Evolutionary conservation across 2,888 invertebrate genomes (phyloP).

Genomic region (Acheta domesticus): DNA sequence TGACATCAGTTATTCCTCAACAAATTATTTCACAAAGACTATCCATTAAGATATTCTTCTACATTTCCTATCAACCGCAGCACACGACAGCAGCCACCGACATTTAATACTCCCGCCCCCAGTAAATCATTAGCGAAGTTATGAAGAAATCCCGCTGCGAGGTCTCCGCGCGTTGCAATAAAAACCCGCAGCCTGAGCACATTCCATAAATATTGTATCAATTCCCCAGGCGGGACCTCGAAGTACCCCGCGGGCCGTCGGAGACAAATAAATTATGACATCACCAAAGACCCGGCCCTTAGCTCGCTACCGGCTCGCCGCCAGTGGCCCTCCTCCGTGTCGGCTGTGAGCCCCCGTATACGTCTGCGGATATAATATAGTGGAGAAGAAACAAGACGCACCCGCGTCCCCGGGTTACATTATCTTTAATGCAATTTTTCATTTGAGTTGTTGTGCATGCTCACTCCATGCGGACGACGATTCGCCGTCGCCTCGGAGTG

Average conservation of each 20-base stretch:
- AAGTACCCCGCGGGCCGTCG: neutral
- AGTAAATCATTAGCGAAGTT: neutral
- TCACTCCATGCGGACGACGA: neutral
- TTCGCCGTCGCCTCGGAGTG: neutral
- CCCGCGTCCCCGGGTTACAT: neutral
- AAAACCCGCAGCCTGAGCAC: neutral
- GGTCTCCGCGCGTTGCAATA: neutral
- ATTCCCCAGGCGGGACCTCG: neutral
- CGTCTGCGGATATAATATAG: neutral
- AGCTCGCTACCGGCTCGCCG: neutral
- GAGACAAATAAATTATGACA: slow-evolving; percentile 1
- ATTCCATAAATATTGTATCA: slow-evolving; percentile 2
- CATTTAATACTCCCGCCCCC: neutral
- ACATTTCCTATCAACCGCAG: no score
- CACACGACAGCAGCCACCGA: no score
- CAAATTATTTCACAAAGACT: no score
- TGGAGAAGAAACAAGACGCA: neutral
- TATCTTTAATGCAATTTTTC: slow-evolving; percentile 18
- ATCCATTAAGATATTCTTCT: no score
- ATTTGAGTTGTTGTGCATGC: neutral
- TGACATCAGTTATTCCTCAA: no score
- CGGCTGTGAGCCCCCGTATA: neutral
- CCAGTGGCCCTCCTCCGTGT: neutral
- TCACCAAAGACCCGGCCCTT: neutral
- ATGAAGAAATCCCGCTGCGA: neutral